These are phyloP conservation scores for Pheosia tremula DNA, from an alignment of 2,888 invertebrate genomes.

Conservation along the genomic window DNA sequence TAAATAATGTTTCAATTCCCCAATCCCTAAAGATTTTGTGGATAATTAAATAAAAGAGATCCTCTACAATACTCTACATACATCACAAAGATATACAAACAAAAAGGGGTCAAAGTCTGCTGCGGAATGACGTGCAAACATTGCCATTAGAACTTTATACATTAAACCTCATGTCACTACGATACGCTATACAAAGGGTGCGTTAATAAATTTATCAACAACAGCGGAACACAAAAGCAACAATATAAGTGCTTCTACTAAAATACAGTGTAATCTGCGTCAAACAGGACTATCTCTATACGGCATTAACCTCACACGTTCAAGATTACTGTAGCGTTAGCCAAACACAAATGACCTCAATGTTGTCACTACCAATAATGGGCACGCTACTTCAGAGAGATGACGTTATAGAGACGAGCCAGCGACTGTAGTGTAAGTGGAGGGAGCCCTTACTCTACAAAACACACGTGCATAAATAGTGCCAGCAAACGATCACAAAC, in stretches of 20 bases:
- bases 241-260: not conserved
- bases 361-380: slow-evolving; percentile 19
- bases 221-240: not conserved
- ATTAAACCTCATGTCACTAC: not conserved
- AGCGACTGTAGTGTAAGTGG: not conserved
- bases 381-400: not conserved
- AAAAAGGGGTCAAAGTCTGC: slow-evolving; percentile 1
- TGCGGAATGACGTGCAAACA: slow-evolving; percentile 4
- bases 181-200: not conserved
- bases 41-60: not conserved
- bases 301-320: slow-evolving; percentile 30
- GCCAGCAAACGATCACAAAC: too few relatives aligned
- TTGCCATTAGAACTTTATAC: slow-evolving; percentile 4
- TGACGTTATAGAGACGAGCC: slow-evolving; percentile 1
- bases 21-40: not conserved
- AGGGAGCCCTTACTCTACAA: not conserved
- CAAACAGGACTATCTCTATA: slow-evolving; percentile 11
- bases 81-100: slow-evolving; percentile 3
- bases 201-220: not conserved
- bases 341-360: slow-evolving; percentile 29
- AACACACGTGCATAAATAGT: not conserved
- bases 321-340: slow-evolving; percentile 24
- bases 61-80: too few relatives aligned
- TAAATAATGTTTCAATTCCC: slow-evolving; percentile 1
- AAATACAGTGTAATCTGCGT: not conserved